Percentiles rank a stretch among this genome's conserved stretches.
Conservation (phyloP, 2,113 vertebrate genomes). For the Porphyrio hochstetteri region DNA sequence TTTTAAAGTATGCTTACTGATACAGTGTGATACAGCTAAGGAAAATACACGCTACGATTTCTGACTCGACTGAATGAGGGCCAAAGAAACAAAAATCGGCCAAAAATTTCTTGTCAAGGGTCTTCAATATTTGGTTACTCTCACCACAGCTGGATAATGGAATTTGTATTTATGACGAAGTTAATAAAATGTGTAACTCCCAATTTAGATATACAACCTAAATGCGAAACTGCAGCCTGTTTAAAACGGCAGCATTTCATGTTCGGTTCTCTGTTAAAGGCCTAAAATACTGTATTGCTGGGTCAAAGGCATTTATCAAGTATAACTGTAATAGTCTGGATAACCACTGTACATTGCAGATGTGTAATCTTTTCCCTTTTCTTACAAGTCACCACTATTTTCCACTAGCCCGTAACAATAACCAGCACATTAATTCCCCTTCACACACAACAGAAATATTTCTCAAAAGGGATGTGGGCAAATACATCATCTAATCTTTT, state of each 20-base stretch:
- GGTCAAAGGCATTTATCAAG: not conserved
- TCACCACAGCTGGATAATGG: not conserved
- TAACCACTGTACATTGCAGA: not conserved
- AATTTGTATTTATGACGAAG: not conserved
- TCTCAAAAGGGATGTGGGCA: not conserved
- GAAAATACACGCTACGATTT: not conserved
- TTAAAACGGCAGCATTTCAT: not conserved
- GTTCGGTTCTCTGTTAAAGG: not conserved
- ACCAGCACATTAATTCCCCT: not conserved
- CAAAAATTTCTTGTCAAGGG: not conserved
- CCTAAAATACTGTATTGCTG: not conserved
- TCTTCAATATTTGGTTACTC: not conserved
- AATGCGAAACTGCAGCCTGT: not conserved
- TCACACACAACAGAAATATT: not conserved
- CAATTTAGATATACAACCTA: not conserved
- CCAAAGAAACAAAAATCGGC: not conserved
- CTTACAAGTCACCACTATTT: not conserved
- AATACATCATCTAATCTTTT: not conserved
- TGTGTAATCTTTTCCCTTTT: not conserved
- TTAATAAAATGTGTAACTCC: not conserved
- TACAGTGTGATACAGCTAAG: not conserved
- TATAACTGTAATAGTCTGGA: not conserved
- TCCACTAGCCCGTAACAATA: not conserved
- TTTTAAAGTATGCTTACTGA: not conserved
- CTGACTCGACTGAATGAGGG: not conserved